phyloP scores from a whole-genome alignment of 2,888 invertebrate genomes.

The Watsonalla cultraria region DNA sequence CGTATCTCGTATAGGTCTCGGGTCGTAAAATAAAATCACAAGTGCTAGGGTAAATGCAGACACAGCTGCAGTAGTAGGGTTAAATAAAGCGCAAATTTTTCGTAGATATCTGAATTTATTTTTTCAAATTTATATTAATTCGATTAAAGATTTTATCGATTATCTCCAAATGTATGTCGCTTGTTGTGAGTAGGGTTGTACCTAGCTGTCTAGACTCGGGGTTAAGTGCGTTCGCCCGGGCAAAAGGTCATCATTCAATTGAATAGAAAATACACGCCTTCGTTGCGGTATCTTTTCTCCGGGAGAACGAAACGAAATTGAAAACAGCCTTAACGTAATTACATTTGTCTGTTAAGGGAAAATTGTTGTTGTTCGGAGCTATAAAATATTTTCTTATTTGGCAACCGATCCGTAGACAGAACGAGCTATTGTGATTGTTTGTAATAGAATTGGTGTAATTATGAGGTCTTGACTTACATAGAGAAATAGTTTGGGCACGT shows the following conservation, averaged over 20 bases:
- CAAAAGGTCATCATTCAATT: conserved; percentile 66
- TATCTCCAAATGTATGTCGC: conserved; percentile 36
- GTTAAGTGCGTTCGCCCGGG: conserved; percentile 56
- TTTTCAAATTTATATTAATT: too few relatives aligned
- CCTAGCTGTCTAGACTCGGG: conserved; percentile 63
- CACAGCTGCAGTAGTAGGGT: conserved; percentile 31
- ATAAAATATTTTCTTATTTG: conserved; percentile 7
- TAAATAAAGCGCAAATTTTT: conserved; percentile 23
- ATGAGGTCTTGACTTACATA: background rate
- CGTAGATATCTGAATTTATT: conserved; percentile 8
- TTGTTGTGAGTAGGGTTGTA: conserved; percentile 33
- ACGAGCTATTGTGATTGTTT: background rate
- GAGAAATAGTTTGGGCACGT: conserved; percentile 1
- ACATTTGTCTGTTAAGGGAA: conserved; percentile 11
- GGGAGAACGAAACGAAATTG: conserved; percentile 30
- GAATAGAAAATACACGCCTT: conserved; percentile 57
- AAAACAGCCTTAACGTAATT: conserved; percentile 30
- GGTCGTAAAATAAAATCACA: conserved; percentile 56
- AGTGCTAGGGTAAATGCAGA: conserved; percentile 32
- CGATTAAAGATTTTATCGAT: conserved; percentile 15
- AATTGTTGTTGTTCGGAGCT: conserved; percentile 7
- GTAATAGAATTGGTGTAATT: background rate
- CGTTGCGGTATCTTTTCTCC: conserved; percentile 35
- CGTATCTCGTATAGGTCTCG: conserved; percentile 53
- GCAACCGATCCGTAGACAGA: background rate